phyloP scores from a whole-genome alignment of 2,113 vertebrate species.

The Coptodon bakossiorum region DNA sequence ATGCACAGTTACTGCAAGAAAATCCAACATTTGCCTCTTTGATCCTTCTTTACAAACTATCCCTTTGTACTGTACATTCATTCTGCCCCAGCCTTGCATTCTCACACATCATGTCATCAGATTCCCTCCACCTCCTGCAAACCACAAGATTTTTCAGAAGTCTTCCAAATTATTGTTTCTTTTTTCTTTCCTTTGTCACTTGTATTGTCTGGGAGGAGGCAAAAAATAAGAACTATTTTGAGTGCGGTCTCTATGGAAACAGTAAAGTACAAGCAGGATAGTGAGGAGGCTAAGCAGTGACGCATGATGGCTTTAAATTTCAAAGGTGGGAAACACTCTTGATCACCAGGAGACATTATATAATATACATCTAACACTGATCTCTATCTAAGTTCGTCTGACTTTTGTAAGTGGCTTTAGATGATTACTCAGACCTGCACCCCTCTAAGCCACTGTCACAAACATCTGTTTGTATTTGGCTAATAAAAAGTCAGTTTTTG shows the following conservation, averaged over 20 bases:
- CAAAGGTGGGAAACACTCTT: not conserved
- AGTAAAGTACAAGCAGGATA: not conserved
- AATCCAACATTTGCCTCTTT: not conserved
- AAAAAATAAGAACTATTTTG: constrained; percentile 49
- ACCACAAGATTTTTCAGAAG: not conserved
- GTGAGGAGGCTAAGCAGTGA: not conserved
- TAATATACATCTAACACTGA: not conserved
- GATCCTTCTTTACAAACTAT: not conserved
- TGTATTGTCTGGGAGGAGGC: constrained; percentile 21
- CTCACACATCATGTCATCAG: not conserved
- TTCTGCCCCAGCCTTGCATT: not conserved
- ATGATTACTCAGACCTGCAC: not conserved
- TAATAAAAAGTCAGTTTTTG: not conserved
- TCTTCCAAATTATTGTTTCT: not conserved
- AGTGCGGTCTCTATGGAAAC: constrained; percentile 67
- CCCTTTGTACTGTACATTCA: not conserved
- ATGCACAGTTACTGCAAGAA: not conserved
- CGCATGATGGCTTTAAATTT: not conserved
- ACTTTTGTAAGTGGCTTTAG: not conserved
- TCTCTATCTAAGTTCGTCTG: not conserved
- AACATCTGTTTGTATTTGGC: not conserved
- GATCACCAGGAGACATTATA: not conserved
- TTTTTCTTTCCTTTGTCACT: not conserved
- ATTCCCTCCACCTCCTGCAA: not conserved
- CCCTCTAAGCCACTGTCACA: not conserved